Conservation (phyloP, 2,797 vertebrate species). For the Pseudochirops corinnae region DNA sequence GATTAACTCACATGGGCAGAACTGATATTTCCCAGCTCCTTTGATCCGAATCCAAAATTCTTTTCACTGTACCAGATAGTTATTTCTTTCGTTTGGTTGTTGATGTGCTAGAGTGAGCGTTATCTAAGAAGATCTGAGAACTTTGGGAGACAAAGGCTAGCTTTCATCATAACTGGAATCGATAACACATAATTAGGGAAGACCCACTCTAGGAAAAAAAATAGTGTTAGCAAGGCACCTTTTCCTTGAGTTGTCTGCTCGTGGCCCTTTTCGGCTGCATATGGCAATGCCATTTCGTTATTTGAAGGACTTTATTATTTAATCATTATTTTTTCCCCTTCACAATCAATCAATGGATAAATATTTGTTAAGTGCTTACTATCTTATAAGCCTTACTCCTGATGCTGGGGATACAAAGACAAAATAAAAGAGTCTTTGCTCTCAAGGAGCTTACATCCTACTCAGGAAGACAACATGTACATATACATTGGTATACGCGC, state of each 20-base stretch:
- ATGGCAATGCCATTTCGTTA: not conserved
- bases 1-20: not conserved
- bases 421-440: not conserved
- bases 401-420: not conserved
- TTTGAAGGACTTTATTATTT: not conserved
- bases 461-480: not conserved
- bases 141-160: not conserved
- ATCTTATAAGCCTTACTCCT: not conserved
- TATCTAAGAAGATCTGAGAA: not conserved
- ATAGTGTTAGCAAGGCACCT: not conserved
- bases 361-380: not conserved
- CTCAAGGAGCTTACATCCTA: not conserved
- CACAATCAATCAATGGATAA: not conserved
- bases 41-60: not conserved
- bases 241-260: not conserved
- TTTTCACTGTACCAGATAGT: not conserved
- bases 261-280: not conserved
- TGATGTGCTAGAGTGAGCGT: not conserved
- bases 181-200: not conserved
- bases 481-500: no score
- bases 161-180: not conserved
- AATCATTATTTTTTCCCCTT: not conserved
- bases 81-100: not conserved
- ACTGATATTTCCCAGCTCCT: not conserved
- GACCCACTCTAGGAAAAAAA: not conserved